phyloP scores from a whole-genome alignment of 1,140 invertebrate species.

The Drosophila watanabei region DNA sequence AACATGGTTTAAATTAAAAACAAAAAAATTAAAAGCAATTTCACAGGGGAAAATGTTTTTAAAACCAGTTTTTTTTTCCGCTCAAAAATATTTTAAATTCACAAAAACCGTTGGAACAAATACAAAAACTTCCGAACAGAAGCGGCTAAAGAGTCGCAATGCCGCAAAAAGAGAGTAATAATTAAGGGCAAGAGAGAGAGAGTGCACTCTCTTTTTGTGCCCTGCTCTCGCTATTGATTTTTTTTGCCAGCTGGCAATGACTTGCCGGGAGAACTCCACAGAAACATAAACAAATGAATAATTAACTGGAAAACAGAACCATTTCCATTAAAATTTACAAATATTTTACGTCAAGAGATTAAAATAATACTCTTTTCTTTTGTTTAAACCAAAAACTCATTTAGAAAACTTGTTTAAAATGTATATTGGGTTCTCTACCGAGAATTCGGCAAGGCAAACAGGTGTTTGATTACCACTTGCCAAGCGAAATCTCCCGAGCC shows the following conservation, averaged over 20 bases:
- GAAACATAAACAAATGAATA: slow-evolving; percentile 49
- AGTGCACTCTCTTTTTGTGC: slow-evolving; percentile 21
- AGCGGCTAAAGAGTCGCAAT: slow-evolving; percentile 33
- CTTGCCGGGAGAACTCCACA: slow-evolving; percentile 13
- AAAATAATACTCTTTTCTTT: neutral
- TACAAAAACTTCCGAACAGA: slow-evolving; percentile 35
- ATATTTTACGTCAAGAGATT: neutral
- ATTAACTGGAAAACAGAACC: slow-evolving; percentile 1
- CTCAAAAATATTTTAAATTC: slow-evolving; percentile 14
- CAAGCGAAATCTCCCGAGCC: slow-evolving; percentile 1
- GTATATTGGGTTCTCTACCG: neutral
- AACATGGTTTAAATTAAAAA: slow-evolving; percentile 44
- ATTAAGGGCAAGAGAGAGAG: neutral
- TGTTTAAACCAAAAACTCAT: neutral
- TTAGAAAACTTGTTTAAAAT: neutral
- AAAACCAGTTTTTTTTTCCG: neutral
- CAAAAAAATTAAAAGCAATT: slow-evolving; percentile 8
- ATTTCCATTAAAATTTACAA: neutral
- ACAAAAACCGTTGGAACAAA: slow-evolving; percentile 30
- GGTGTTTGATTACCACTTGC: slow-evolving; percentile 41
- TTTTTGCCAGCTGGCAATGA: slow-evolving; percentile 60
- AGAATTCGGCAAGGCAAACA: slow-evolving; percentile 32
- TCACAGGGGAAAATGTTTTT: slow-evolving; percentile 8
- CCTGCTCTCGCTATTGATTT: slow-evolving; percentile 66
- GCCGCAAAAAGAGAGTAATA: slow-evolving; percentile 12